Conservation (phyloP, 2,113 vertebrate species). For the Percina caprodes region DNA sequence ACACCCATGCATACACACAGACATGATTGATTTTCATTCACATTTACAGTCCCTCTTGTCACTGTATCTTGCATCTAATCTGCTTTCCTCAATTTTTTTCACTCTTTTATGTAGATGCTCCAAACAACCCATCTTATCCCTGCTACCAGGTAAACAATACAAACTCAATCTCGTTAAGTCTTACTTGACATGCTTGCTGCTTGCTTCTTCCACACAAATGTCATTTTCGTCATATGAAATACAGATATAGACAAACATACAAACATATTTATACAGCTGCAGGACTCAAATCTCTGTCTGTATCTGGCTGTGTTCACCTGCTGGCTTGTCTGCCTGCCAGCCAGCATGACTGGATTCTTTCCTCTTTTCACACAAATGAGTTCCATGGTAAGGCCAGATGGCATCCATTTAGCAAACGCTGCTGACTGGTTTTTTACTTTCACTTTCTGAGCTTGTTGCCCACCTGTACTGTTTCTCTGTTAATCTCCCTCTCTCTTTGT, state of each 20-base stretch:
- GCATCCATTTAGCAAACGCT: slow-evolving; percentile 60
- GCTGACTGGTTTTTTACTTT: slow-evolving; percentile 53
- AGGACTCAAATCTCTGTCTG: slow-evolving; percentile 8
- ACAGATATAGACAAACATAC: slow-evolving; percentile 19
- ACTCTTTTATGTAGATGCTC: neutral
- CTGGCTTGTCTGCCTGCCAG: slow-evolving; percentile 31
- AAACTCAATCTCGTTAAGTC: slow-evolving; percentile 23
- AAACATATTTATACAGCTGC: slow-evolving; percentile 28
- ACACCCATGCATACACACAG: neutral
- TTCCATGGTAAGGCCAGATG: slow-evolving; percentile 66
- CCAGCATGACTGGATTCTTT: slow-evolving; percentile 29
- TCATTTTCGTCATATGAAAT: slow-evolving; percentile 26
- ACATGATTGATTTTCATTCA: neutral
- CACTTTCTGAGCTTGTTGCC: slow-evolving; percentile 54
- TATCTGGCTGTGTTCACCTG: slow-evolving; percentile 40
- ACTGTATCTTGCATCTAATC: slow-evolving; percentile 13
- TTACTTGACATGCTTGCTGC: slow-evolving; percentile 42
- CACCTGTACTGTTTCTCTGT: slow-evolving; percentile 19
- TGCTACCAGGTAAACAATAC: slow-evolving; percentile 48
- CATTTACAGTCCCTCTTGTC: slow-evolving; percentile 7
- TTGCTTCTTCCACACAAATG: slow-evolving; percentile 10
- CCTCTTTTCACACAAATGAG: slow-evolving; percentile 57
- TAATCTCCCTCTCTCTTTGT: slow-evolving; percentile 7
- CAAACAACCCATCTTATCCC: slow-evolving; percentile 1
- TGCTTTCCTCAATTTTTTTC: slow-evolving; percentile 3